phyloP scores from a whole-genome alignment of 2,113 vertebrate species.

The Bungarus multicinctus region DNA sequence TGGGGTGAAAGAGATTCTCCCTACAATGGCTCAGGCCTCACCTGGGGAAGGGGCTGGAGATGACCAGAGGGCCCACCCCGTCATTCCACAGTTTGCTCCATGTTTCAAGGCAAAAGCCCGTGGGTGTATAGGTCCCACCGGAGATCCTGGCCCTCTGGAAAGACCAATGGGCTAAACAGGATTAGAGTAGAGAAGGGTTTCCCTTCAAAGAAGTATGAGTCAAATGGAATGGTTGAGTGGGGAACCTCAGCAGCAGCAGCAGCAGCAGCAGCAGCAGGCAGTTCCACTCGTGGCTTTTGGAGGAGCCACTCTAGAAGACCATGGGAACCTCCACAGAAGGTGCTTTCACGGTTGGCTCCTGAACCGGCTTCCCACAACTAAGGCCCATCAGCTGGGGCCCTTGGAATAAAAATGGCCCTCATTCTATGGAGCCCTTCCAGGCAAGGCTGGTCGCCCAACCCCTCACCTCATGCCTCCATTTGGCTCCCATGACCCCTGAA shows the following conservation, averaged over 20 bases:
- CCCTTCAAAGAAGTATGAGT: background rate
- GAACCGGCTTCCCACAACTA: background rate
- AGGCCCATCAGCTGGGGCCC: background rate
- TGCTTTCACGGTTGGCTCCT: background rate
- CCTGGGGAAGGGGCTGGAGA: background rate
- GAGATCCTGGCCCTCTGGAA: background rate
- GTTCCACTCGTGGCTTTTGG: background rate
- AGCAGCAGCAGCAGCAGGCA: background rate
- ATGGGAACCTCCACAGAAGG: background rate
- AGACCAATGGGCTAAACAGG: background rate
- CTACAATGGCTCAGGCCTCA: background rate
- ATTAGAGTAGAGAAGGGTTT: background rate
- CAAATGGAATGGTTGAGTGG: background rate
- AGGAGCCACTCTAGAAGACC: background rate
- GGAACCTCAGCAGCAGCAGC: background rate
- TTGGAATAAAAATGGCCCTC: background rate
- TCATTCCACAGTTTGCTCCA: background rate
- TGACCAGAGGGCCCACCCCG: background rate
- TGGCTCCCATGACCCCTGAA: background rate
- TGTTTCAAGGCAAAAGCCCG: background rate
- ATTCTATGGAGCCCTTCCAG: background rate
- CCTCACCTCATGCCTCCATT: background rate
- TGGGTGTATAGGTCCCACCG: background rate
- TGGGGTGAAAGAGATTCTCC: background rate
- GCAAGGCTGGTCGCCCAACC: background rate